Percentiles rank a stretch among this genome's conserved stretches.
Evolutionary conservation across 2,797 vertebrate genomes (phyloP).

Genomic region (Phaenicophaeus curvirostris): DNA sequence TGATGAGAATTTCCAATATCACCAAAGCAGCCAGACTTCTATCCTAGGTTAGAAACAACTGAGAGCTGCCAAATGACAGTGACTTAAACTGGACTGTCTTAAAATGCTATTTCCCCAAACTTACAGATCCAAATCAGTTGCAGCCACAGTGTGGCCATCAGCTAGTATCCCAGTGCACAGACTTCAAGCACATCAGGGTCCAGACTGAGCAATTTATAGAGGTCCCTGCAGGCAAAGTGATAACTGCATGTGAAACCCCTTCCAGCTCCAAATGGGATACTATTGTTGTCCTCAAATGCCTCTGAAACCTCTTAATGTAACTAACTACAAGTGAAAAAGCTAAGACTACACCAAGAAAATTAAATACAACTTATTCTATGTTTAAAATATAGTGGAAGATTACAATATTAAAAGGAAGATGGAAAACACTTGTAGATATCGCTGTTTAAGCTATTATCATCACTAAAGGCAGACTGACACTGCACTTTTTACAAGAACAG

Average conservation of each 20-base stretch:
- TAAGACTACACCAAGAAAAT: background rate
- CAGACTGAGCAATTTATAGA: background rate
- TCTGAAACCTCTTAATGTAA: background rate
- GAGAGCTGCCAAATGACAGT: background rate
- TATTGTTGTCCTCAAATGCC: background rate
- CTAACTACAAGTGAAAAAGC: background rate
- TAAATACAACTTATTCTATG: background rate
- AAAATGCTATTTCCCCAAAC: background rate
- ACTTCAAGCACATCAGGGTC: background rate
- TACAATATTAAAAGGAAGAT: background rate
- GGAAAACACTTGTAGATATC: background rate
- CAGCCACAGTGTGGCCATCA: background rate
- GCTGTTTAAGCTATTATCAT: slow-evolving; percentile 13
- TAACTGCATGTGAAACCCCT: background rate
- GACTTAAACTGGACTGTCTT: background rate
- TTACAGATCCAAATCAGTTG: background rate
- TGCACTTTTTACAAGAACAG: background rate
- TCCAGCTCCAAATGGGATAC: background rate
- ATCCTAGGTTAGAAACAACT: background rate
- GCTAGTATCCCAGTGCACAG: background rate
- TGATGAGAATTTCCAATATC: background rate
- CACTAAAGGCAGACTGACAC: background rate
- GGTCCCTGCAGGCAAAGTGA: background rate
- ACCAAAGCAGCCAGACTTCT: background rate
- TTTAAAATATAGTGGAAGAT: slow-evolving; percentile 4